phyloP scores from a whole-genome alignment of 2,888 invertebrate genomes.

The Lasius platythorax region DNA sequence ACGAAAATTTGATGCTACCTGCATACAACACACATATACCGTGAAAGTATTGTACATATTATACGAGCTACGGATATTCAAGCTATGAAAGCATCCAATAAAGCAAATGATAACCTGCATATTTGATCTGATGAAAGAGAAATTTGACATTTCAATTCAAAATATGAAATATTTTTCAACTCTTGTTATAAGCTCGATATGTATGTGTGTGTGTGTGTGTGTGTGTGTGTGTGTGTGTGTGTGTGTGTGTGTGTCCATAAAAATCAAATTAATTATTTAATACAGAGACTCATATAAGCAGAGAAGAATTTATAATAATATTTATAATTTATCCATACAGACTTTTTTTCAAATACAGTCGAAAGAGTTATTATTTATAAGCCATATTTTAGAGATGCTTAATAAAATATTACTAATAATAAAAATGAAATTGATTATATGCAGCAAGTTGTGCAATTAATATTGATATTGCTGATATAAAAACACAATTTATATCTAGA shows the following conservation, averaged over 20 bases:
- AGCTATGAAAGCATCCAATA: not conserved
- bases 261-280: not conserved
- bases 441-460: not conserved
- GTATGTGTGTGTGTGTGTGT: not conserved
- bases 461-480: not conserved
- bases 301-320: not conserved
- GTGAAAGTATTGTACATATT: not conserved
- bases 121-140: not conserved
- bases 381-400: not conserved
- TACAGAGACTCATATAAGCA: not conserved
- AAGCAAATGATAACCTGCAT: constrained; percentile 20
- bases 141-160: not conserved
- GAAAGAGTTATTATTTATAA: not conserved
- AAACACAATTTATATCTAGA: not conserved
- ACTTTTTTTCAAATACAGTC: not conserved
- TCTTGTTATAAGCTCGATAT: not conserved
- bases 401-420: not conserved
- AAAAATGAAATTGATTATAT: not conserved
- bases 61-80: not conserved
- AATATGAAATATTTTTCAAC: not conserved
- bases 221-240: not conserved
- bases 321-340: not conserved
- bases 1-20: constrained; percentile 28
- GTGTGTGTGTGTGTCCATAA: not conserved
- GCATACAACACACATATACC: not conserved